These are phyloP conservation scores for Cynodonichthys magdalenae DNA, from an alignment of 2,797 vertebrate genomes.

Conservation along the genomic window DNA sequence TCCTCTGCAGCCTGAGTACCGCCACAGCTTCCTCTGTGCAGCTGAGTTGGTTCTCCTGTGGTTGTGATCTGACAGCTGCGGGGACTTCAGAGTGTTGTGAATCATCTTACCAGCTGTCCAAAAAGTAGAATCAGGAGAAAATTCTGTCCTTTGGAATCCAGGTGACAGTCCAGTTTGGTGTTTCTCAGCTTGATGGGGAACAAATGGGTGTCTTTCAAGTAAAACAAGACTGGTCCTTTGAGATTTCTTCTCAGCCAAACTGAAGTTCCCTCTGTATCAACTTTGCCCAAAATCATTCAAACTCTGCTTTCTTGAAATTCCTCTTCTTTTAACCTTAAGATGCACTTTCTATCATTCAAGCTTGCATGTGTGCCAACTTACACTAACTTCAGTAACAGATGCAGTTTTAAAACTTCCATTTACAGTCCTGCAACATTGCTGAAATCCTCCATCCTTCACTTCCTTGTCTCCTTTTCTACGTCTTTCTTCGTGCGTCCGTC, in stretches of 20 bases:
- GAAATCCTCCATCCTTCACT: slow-evolving; percentile 9
- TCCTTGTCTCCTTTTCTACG: not conserved
- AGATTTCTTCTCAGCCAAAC: slow-evolving; percentile 17
- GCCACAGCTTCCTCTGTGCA: slow-evolving; percentile 69
- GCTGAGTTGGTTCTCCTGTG: slow-evolving; percentile 63
- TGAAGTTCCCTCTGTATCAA: slow-evolving; percentile 13
- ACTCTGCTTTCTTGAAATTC: slow-evolving; percentile 27
- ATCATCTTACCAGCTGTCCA: slow-evolving; percentile 59
- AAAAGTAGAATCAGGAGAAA: not conserved
- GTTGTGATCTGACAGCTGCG: slow-evolving; percentile 59
- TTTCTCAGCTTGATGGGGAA: no score
- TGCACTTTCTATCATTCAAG: slow-evolving; percentile 19
- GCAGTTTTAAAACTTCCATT: slow-evolving; percentile 19
- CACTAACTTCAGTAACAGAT: slow-evolving; percentile 19
- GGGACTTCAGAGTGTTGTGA: slow-evolving; percentile 74
- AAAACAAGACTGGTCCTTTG: slow-evolving; percentile 29
- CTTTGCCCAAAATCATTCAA: slow-evolving; percentile 15
- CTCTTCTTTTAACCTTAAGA: slow-evolving; percentile 36
- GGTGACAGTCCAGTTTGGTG: slow-evolving; percentile 19
- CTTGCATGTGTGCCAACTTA: slow-evolving; percentile 9
- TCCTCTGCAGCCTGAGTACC: slow-evolving; percentile 71
- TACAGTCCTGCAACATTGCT: slow-evolving; percentile 18
- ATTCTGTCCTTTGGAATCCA: slow-evolving; percentile 5
- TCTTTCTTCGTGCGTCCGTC: slow-evolving; percentile 12
- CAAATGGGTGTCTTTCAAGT: slow-evolving; percentile 15